Evolutionary conservation across 2,888 invertebrate species (phyloP).

Genomic region (Masnerella sp.): DNA sequence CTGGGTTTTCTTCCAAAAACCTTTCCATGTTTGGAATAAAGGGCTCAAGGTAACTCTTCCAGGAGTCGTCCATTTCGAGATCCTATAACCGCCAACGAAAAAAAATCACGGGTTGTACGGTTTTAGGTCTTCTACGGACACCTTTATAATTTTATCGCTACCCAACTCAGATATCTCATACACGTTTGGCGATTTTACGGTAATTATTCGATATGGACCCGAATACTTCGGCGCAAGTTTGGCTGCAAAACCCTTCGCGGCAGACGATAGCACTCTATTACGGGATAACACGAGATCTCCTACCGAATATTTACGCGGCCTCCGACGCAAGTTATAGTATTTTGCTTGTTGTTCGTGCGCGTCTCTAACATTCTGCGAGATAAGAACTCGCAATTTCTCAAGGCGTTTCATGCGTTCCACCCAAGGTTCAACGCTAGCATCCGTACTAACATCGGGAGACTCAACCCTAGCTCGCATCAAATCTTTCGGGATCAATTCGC

Average conservation of each 20-base stretch:
- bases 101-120: no score
- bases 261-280: conserved; percentile 3
- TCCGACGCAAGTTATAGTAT: conserved; percentile 2
- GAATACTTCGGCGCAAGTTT: background rate
- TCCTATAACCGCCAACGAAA: no score
- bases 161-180: background rate
- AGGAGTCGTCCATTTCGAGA: no score
- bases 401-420: background rate
- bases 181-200: background rate
- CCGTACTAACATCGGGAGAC: background rate
- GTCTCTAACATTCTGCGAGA: background rate
- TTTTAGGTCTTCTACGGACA: conserved; percentile 1
- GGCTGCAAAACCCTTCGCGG: conserved; percentile 1
- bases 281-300: conserved; percentile 4
- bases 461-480: background rate
- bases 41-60: no score
- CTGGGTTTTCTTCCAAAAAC: no score
- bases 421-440: background rate
- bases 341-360: background rate
- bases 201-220: background rate
- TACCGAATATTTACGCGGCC: background rate
- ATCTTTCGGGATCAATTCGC: background rate
- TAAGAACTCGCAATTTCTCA: background rate
- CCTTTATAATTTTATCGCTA: background rate
- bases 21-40: no score